Evolutionary conservation across 2,113 vertebrate species (phyloP), one percentile per base, ranked within the genome.

Genomic region (Entosphenus tridentatus): DNA sequence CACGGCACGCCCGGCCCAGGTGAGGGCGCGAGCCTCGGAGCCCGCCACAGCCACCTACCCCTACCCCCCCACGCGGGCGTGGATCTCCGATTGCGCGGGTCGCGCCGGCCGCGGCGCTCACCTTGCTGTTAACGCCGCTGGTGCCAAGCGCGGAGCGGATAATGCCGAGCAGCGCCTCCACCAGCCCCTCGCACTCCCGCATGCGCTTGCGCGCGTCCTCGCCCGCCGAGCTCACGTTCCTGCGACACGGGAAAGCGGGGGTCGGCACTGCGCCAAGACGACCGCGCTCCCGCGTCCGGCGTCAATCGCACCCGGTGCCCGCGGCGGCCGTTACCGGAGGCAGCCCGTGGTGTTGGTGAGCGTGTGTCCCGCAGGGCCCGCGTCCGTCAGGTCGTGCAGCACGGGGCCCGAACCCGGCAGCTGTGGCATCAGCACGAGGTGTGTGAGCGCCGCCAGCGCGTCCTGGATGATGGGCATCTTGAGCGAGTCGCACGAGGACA

Each of bases 391-490:
- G 39, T 39, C 39, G 6, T 39, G 39, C 39, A 39, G 39, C 39
- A 39, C 39, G 39, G 39, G 39, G 39, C 62, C 21, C n/a, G 14
- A 21, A 9, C 62, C 18, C 8, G n/a, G n/a, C 8, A 16, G 62
- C 78, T 95, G 86, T 56, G 93, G 93, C 76, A 96, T 95, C 75
- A 98, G 96, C 80, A 98, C 89, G 1, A 89, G 86, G 11, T 95
- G 96, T 78, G 90, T 96, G 79, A 98, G 79, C 75, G 96, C 92
- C 3, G 88, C 85, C 54, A 98, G 84, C 70, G 93, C 91, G 67
- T 98, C 93, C 79, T 98, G 93, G 81, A 98, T 96, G 76, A 98
- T 98, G 72, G 93, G 92, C 93, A 98, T 98, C 81, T 98, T 98
- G 76, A 98, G 84, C 72, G 93, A 91, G 71, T 98, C 93, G 13